Conservation (phyloP, 1,140 invertebrate genomes). For the Hyles vespertilio region DNA sequence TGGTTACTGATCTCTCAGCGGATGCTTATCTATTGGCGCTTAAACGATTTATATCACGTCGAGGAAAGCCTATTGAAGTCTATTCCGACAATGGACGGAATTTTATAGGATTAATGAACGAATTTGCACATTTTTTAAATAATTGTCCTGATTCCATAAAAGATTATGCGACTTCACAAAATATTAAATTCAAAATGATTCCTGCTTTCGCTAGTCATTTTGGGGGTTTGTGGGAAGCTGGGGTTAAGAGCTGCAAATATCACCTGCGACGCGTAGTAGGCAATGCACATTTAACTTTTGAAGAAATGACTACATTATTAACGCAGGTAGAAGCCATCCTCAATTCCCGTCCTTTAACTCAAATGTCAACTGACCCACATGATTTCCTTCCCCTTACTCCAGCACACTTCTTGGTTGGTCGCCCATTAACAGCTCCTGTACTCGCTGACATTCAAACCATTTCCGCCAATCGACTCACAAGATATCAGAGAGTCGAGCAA, state of each 20-base stretch:
- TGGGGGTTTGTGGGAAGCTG: slow-evolving; percentile 10
- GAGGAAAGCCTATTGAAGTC: slow-evolving; percentile 28
- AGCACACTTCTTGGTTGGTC: no score
- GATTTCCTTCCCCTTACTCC: no score
- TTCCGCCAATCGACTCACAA: no score
- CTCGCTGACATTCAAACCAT: no score
- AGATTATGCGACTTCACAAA: slow-evolving; percentile 4
- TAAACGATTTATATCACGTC: slow-evolving; percentile 36
- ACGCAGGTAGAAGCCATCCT: slow-evolving; percentile 15
- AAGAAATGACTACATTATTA: slow-evolving; percentile 8
- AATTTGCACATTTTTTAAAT: not conserved
- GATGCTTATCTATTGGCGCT: slow-evolving; percentile 43
- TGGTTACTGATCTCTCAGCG: slow-evolving; percentile 18
- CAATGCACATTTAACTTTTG: not conserved
- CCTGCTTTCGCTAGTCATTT: slow-evolving; percentile 5
- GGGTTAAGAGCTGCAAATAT: slow-evolving; percentile 5
- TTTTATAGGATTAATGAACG: slow-evolving; percentile 15
- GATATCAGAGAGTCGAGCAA: no score
- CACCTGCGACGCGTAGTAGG: slow-evolving; percentile 4
- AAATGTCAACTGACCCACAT: slow-evolving; percentile 5
- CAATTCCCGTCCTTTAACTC: slow-evolving; percentile 11
- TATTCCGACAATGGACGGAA: slow-evolving; percentile 37
- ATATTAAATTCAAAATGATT: slow-evolving; percentile 8
- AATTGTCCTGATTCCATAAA: not conserved
- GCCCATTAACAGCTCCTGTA: no score